Conservation (phyloP, 2,797 vertebrate species). For the Garrulus glandarius region DNA sequence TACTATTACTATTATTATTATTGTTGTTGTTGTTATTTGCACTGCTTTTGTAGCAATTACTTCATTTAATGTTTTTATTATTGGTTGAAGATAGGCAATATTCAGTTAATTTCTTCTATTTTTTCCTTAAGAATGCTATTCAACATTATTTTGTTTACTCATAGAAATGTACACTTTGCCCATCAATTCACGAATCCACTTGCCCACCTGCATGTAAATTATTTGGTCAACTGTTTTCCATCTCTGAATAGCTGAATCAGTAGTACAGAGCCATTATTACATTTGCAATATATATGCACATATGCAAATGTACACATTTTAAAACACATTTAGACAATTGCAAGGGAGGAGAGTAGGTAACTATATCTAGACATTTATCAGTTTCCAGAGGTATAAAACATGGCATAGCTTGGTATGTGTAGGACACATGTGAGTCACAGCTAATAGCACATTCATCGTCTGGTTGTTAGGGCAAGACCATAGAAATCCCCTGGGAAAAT, state of each 20-base stretch:
- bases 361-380: neutral
- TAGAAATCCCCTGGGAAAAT: neutral
- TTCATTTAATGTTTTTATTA: neutral
- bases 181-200: neutral
- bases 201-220: neutral
- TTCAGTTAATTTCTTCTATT: neutral
- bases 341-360: neutral
- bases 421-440: neutral
- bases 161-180: neutral
- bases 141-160: neutral
- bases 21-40: neutral
- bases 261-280: neutral
- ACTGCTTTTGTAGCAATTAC: neutral
- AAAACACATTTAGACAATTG: neutral
- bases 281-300: accelerated
- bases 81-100: neutral
- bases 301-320: neutral
- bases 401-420: neutral
- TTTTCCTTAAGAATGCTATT: neutral
- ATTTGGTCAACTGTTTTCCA: neutral
- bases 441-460: neutral
- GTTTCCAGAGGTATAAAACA: neutral
- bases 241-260: neutral
- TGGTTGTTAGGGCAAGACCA: neutral
- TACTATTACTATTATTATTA: neutral